Conservation (phyloP, 2,113 vertebrate species). For the Peromyscus californicus region DNA sequence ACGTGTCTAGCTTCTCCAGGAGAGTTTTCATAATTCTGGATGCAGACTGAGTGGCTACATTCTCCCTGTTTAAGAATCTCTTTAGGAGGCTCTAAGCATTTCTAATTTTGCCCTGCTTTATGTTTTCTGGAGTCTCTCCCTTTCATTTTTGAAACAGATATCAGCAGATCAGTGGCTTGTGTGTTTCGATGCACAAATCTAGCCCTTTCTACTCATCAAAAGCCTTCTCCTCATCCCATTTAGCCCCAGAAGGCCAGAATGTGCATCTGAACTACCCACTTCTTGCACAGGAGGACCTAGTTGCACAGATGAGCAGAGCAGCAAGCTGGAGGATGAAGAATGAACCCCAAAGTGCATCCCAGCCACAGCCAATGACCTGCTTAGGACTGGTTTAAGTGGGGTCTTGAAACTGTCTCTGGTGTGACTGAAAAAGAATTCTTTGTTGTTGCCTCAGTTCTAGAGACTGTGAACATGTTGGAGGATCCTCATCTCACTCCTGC, state of each 20-base stretch:
- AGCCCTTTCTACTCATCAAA: background rate
- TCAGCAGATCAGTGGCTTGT: background rate
- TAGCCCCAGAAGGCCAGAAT: background rate
- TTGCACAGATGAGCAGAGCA: background rate
- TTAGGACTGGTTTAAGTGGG: background rate
- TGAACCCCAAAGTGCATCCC: background rate
- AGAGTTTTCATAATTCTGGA: background rate
- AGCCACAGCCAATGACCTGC: background rate
- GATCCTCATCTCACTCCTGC: fast-evolving
- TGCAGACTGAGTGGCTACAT: background rate
- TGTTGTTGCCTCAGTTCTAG: background rate
- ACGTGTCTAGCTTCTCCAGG: background rate
- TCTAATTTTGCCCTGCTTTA: background rate
- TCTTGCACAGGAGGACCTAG: background rate
- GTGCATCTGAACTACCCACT: background rate
- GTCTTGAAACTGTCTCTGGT: background rate
- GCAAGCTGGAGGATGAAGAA: too few species aligned
- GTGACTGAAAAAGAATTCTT: background rate
- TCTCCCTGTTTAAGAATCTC: background rate
- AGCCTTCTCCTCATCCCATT: background rate
- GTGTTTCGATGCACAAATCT: background rate
- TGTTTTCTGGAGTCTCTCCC: background rate
- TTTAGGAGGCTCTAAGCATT: background rate
- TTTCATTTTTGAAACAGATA: background rate
- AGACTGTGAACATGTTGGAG: background rate